A percentile compares a stretch with the other conserved stretches of the same genome.
phyloP scores from a whole-genome alignment of 2,797 vertebrate genomes.

The Chromis chromis region DNA sequence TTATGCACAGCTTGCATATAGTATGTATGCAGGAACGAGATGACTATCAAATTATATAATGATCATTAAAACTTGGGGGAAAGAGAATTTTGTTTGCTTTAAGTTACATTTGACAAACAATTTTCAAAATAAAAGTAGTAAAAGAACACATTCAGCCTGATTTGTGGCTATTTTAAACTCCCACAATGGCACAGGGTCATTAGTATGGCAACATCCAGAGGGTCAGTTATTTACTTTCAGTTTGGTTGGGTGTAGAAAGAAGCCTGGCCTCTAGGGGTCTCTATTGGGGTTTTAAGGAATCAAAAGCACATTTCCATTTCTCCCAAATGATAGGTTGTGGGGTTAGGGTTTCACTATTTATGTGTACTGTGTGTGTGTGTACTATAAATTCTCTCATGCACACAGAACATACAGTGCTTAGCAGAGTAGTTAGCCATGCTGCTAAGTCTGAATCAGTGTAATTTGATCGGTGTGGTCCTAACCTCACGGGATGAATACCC shows the following conservation, averaged over 20 bases:
- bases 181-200: too few species aligned
- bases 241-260: conserved; percentile 18
- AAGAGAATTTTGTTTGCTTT: not conserved
- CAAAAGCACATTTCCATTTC: conserved; percentile 30
- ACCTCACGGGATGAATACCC: conserved; percentile 75
- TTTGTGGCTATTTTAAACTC: not conserved
- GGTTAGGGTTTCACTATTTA: conserved; percentile 1
- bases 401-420: conserved; percentile 29
- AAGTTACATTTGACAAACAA: not conserved
- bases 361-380: not conserved
- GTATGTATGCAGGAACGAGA: not conserved
- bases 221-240: not conserved
- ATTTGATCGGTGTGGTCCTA: conserved; percentile 75
- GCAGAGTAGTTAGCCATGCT: conserved; percentile 34
- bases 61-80: not conserved
- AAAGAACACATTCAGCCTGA: not conserved
- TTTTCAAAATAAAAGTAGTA: not conserved
- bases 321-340: conserved; percentile 3
- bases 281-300: conserved; percentile 26
- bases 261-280: conserved; percentile 41
- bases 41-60: not conserved
- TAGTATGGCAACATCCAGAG: not conserved
- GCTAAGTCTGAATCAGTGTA: conserved; percentile 65
- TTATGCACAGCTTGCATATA: too few species aligned
- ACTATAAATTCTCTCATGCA: conserved; percentile 20